Base-by-base conservation (phyloP, 1,140 invertebrate species). In the Gryon sp. region DNA sequence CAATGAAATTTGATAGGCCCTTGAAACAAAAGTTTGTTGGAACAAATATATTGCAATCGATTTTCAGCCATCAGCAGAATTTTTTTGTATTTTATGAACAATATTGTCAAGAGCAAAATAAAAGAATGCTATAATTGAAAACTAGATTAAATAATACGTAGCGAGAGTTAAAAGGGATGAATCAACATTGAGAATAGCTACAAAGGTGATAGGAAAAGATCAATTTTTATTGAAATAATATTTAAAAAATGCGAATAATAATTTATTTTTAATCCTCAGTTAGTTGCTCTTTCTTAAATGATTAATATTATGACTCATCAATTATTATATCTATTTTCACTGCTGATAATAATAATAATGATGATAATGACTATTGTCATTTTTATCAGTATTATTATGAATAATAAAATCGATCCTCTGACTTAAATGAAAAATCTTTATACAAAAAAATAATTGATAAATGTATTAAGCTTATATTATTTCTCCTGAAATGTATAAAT, bases 61-160 rank as follows among this genome's bases (percentile, higher is more conserved):
- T 28, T 38, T 55, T 12, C 38, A 16, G 53, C 46, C 38, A 38
- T 60, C 55, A 52, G 55, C 34, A 16, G 48, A 72, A 72, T 62
- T 52, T 69, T 59, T 48, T 72, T 62, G n/a, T n/a, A n/a, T n/a
- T n/a, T n/a, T 53, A 72, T 62, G 36, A 55, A 46, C 66, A 46
- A 72, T 72, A 45, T 62, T 57, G 24, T 53, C 32, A 55, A 36
- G 40, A 50, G 40, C 66, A 62, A 50, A 72, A 62, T 46, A 46
- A 32, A 45, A 53, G 48, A 53, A 60, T 72, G 46, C 53, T 62
- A 46, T 70, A 53, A 52, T 53, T 62, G 66, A 72, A 72, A 53
- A 43, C 38, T 45, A 46, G 55, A 62, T 62, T 53, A 53, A 72
- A 72, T 62, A 38, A 62, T 60, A 40, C 36, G 43, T n/a, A 20